Evolutionary conservation across 2,113 vertebrate species (phyloP), one percentile per base, ranked within the genome.

Genomic region (Trinectes maculatus): DNA sequence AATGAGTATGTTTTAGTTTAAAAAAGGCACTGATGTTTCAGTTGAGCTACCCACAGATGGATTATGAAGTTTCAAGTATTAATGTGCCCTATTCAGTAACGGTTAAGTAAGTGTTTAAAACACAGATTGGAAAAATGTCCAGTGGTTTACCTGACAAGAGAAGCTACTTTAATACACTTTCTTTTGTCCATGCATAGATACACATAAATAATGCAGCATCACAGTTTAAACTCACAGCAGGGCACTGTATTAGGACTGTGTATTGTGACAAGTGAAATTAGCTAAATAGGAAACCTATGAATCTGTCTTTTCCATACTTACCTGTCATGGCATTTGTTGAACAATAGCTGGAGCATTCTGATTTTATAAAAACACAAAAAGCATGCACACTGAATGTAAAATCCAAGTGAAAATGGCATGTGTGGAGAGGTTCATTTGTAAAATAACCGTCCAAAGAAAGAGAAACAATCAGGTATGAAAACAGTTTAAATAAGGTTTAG

Each of bases 41-140:
- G 5, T 22, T 49, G 16, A 59, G 21, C 28, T 7, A 4, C 16
- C 12, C 37, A 67, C 19, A 33, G 44, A 60, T 43, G 47, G 70
- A 77, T 60, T 40, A 28, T 3, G 67, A 79, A 61, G 56, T 11
- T 79, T 79, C 52, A 73, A 56, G n/a, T 28, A 80, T 81, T 77
- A 79, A 74, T 70, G 22, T 37, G 39, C 58, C 71, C 37, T 21
- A 22, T 37, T 33, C 26, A 64, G 33, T 39, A 34, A 48, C 18
- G 39, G 37, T 54, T 12, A 7, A 26, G 25, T n/a, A n/a, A 65
- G 42, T 36, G 48, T 49, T 40, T 39, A 29, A 29, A 39, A 44
- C 8, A 18, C 2, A 18, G 10, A 61, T 64, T 49, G 47, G 5
- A 31, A 44, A 15, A 19, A 31, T 34, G 54, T 26, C 5, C 16